Percentiles rank a stretch among this genome's conserved stretches.
These are phyloP conservation scores for Stramonita haemastoma DNA, from an alignment of 2,888 invertebrate genomes.

Conservation along the genomic window DNA sequence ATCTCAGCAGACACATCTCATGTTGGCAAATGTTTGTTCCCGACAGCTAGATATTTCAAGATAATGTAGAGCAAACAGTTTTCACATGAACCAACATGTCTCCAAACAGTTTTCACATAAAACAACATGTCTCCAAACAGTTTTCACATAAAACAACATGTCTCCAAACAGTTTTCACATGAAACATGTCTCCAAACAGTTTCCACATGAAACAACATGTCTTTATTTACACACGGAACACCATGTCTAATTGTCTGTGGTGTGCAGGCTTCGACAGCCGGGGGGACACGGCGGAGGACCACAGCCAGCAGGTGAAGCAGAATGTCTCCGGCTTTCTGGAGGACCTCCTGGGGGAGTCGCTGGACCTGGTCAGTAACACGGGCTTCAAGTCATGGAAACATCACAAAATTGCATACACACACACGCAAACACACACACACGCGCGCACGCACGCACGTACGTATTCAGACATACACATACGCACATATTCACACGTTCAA, in stretches of 20 bases:
- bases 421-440: neutral
- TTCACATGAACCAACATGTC: too few species aligned
- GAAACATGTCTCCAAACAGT: neutral
- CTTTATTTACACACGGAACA: neutral
- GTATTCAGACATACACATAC: too few species aligned
- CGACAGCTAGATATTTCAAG: too few species aligned
- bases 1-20: too few species aligned
- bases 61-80: too few species aligned
- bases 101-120: too few species aligned
- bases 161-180: neutral
- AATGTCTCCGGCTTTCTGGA: slow-evolving; percentile 67
- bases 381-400: too few species aligned
- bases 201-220: neutral
- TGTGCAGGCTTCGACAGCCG: slow-evolving; percentile 65
- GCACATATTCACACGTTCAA: too few species aligned
- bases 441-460: neutral
- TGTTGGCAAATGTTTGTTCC: too few species aligned
- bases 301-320: slow-evolving; percentile 63
- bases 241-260: neutral
- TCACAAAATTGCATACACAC: neutral
- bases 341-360: slow-evolving; percentile 66
- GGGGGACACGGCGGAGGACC: slow-evolving; percentile 52
- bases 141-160: too few species aligned
- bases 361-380: slow-evolving; percentile 70
- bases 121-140: too few species aligned